Base-by-base conservation (phyloP, 2,113 vertebrate genomes). In the Isichthys henryi region DNA sequence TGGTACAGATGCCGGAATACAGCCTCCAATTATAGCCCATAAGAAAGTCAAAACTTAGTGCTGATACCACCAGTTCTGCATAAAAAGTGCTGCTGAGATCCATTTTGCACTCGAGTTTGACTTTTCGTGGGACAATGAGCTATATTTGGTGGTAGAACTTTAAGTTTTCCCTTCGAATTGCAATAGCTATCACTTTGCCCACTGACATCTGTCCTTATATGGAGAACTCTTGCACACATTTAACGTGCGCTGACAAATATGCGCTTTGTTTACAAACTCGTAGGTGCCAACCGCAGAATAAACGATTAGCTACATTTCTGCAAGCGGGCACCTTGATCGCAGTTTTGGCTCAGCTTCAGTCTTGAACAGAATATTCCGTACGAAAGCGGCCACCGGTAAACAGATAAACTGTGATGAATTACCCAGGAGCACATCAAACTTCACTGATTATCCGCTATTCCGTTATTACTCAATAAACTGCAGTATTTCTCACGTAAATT, bases 361-460 rank as follows among this genome's bases (percentile, higher is more conserved):
- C 17, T 7, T 19, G 77, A 21, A 49, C 10, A 13, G 82, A 84
- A 45, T 45, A 84, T 46, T 48, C 82, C 82, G 4, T 1, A 84
- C 6, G 45, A 48, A 48, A 84, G 19, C 19, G 82, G 43, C 10
- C 45, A 84, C 82, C 82, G 0, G 21, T 84, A n/a, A 87, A 53
- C n/a, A 87, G 27, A 56, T 27, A 31, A 87, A 39, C 27, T 31
- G 15, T 87, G 49, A 87, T 35, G 50, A 87, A 53, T 52, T 31
- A 53, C 85, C 85, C 17, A 53, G 9, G 39, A 87, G 21, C 49
- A 53, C 50, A 87, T 87, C 85, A 87, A 87, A 53, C 48, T 84
- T 50, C n/a, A 5, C 11, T 87, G 45, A 87, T 52, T 53, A 52
- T 6, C 48, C 85, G 19, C 31, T 39, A 48, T 77, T 27, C 46